A percentile compares a stretch with the other conserved stretches of the same genome.
These are phyloP conservation scores for Ypsolopha sequella DNA, from an alignment of 2,888 invertebrate genomes.

Conservation along the genomic window DNA sequence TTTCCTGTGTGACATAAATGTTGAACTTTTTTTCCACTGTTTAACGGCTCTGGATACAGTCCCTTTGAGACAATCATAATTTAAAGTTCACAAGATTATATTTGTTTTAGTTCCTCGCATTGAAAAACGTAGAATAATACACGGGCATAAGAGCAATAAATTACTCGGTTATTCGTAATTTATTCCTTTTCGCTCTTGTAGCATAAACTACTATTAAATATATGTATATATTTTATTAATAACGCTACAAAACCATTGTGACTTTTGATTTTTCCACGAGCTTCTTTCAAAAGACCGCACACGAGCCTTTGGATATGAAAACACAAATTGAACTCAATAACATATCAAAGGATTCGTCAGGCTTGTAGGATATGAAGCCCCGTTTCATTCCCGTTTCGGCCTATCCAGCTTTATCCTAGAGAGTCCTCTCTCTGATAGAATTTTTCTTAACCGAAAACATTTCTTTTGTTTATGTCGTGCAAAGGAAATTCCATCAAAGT, in stretches of 20 bases:
- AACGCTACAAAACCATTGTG: slow-evolving; percentile 3
- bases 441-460: slow-evolving; percentile 15
- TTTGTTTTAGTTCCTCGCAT: too few species aligned
- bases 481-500: background rate
- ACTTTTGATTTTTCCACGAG: background rate
- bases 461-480: background rate
- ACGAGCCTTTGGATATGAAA: slow-evolving; percentile 29
- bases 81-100: too few species aligned
- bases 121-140: too few species aligned
- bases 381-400: slow-evolving; percentile 23
- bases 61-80: too few species aligned
- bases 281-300: slow-evolving; percentile 10
- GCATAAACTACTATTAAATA: too few species aligned
- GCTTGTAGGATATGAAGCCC: slow-evolving; percentile 15
- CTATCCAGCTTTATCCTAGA: slow-evolving; percentile 33
- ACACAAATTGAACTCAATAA: slow-evolving; percentile 51
- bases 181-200: too few species aligned
- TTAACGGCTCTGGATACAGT: too few species aligned
- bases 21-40: too few species aligned
- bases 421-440: slow-evolving; percentile 28
- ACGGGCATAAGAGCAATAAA: too few species aligned
- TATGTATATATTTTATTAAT: too few species aligned
- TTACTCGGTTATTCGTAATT: too few species aligned
- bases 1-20: too few species aligned
- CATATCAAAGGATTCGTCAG: slow-evolving; percentile 50